Evolutionary conservation across 2,113 vertebrate species (phyloP), one percentile per base, ranked within the genome.

Genomic region (Jaculus jaculus): DNA sequence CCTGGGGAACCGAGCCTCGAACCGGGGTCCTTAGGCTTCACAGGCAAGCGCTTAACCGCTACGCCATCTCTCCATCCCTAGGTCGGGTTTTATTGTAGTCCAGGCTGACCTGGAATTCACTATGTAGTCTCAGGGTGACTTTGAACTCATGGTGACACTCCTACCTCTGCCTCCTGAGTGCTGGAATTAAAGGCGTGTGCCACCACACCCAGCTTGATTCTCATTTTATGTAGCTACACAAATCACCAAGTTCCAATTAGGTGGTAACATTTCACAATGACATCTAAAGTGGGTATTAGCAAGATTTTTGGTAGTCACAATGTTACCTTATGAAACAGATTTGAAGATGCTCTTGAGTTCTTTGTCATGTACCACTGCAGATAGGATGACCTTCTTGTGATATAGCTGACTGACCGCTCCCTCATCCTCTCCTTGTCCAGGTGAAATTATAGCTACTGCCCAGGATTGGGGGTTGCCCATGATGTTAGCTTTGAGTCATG

Each of bases 251-350:
- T 87, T 42, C 34, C 26, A 21, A 10, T 39, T 82, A 75, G 63
- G 68, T 81, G 24, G 68, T 51, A 32, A 24, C 30, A 79, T 92
- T 78, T 77, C 83, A 91, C 86, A 87, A 65, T 72, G 84, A 84
- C 32, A 69, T 58, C 79, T 75, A 20, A 81, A 72, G 26, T 12
- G 85, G 66, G 39, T 63, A 85, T 82, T 86, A 88, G 13, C 42
- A 72, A 90, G 26, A 83, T 87, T 93, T 32, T 72, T 71, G 63
- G 61, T 92, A 58, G 30, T n/a, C 42, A 85, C 39, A 6, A 32
- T 86, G 47, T 18, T 20, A 54, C 85, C 58, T 95, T 83, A 61
- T 65, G 34, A 80, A 92, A 34, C 17, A 63, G 47, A 63, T 58
- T 92, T 86, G 58, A 77, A 78, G 39, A 23, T 54, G 61, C n/a